Evolutionary conservation across 2,113 vertebrate species (phyloP).

Genomic region (Gavialis gangeticus): DNA sequence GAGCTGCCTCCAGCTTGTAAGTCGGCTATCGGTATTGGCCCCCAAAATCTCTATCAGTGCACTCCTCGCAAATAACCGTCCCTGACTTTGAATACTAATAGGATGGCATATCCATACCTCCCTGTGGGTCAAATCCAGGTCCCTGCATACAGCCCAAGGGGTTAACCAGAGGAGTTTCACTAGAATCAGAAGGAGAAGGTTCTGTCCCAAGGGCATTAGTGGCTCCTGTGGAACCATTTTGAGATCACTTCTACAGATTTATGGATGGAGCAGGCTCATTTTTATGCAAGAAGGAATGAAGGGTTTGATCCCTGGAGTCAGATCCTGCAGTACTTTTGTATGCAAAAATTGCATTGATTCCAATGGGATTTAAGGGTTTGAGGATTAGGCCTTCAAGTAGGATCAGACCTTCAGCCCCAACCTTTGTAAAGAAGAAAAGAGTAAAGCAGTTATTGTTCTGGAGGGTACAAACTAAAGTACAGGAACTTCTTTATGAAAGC

Average conservation of each 20-base stretch:
- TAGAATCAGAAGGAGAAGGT: neutral
- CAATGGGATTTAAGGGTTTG: neutral
- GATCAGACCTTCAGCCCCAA: neutral
- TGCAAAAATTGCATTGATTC: neutral
- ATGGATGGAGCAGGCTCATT: neutral
- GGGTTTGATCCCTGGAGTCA: neutral
- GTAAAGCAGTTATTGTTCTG: fast-evolving
- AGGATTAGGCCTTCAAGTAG: neutral
- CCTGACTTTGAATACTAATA: neutral
- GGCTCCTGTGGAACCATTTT: neutral
- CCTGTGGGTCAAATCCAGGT: neutral
- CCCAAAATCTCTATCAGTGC: too few relatives aligned
- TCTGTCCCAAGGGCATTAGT: too few relatives aligned
- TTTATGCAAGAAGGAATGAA: neutral
- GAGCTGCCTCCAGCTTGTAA: too few relatives aligned
- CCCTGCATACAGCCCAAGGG: neutral
- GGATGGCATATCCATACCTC: neutral
- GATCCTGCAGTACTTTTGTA: neutral
- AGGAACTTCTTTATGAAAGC: neutral
- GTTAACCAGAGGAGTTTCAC: neutral
- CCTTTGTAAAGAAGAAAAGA: neutral
- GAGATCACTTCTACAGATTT: neutral
- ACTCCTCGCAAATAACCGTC: too few relatives aligned
- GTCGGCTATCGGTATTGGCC: too few relatives aligned
- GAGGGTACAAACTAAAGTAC: neutral